Base-by-base conservation (phyloP, 2,797 vertebrate genomes). In the Pogonophryne albipinna region DNA sequence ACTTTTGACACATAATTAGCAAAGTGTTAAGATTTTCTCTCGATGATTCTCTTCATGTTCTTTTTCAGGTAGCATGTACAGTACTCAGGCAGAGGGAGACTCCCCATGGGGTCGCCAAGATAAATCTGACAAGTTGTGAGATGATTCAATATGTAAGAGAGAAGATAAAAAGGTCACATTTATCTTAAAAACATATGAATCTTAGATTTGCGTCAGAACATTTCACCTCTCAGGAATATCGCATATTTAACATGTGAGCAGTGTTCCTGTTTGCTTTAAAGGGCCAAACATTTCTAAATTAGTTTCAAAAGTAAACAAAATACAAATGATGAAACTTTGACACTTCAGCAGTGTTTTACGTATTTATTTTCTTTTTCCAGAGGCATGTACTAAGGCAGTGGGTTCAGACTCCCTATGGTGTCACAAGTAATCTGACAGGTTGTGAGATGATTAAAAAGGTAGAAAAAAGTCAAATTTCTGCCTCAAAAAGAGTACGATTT, bases 81-180 rank as follows among this genome's bases (percentile, higher is more conserved):
- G 23, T 27, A 27, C 23, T 31, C 14, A 34, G 8, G 52, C 52
- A n/a, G 47, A 11, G 14, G 41, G 17, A 44, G 55, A 45, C 41
- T 13, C 34, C 23, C 55, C 1, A 9, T 20, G 15, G 49, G 44
- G 31, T 34, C 14, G 3, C n/a, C 51, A 42, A 68, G 7, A 38
- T 20, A 20, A 13, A 34, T 57, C 23, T 58, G 53, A 55, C n/a
- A 65, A 47, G 0, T 31, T 59, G 50, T 2, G 0, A 49, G 10
- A 74, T 52, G 38, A 61, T 66, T 66, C 51, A 60, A 65, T 69
- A 56, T 20, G 34, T 10, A 6, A 14, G 13, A 41, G 41, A 52
- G 42, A 17, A 55, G 19, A 4, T 13, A 20, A 31, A 23, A 23
- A 31, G n/a, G 46, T 55, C 15, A 47, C 5, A 38, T 41, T 47